Evolutionary conservation across 1,140 invertebrate genomes (phyloP), one percentile per base, ranked within the genome.

Genomic region (Helicoverpa armigera): DNA sequence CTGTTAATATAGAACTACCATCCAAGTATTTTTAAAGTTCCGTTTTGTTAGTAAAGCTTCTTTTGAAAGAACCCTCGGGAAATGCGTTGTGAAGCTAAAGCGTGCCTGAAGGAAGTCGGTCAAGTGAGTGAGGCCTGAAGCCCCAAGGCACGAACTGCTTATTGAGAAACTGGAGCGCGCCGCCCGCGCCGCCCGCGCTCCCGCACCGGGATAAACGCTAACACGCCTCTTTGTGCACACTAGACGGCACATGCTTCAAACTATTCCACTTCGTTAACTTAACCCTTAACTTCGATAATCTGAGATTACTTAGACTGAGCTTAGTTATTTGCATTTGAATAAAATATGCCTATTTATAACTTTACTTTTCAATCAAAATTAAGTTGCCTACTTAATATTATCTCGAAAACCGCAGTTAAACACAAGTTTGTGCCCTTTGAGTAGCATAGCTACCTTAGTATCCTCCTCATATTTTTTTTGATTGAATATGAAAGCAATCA

Each of bases 51-150:
- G 53, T 31, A 72, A 16, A 53, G 69, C 16, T 31, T 69, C 43
- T 69, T 23, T 54, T 70, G 12, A 65, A 70, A 70, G 67, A 18
- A 2, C 18, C 29, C 69, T 72, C 43, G 9, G 50, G 23, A 72
- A 70, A 51, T 54, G 29, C 53, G 48, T 31, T 5, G 48, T 31
- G 69, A 29, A 53, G 50, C 67, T 70, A 51, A 31, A 23, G 18
- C 50, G 23, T 50, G 2, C 14, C 16, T 29, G 18, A 72, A 54
- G 50, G 48, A 72, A 54, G 69, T 53, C 50, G 69, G 69, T 72
- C 69, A 72, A 72, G 69, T 72, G 69, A 53, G 69, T 53, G 50
- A 31, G 23, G 48, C 48, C 35, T 54, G 50, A 50, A 70, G 69
- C 69, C 67, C 48, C 18, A 3, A 54, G 69, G 23, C 69, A 72